Base-by-base conservation (phyloP, 2,888 invertebrate genomes). In the Gibbula magus region DNA sequence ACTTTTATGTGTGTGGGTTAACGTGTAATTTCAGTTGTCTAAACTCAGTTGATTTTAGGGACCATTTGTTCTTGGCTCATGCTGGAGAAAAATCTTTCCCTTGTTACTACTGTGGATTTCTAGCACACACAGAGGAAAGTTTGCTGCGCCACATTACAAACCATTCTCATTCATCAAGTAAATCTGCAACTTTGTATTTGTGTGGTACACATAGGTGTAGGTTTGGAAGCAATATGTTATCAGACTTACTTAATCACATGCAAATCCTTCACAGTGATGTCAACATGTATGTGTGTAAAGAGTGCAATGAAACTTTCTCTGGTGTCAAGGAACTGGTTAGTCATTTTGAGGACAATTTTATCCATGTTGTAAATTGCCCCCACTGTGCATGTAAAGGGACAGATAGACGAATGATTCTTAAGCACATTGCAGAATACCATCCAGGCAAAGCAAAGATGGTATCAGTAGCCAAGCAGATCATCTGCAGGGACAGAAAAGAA, bases 1-100 rank as follows among this genome's bases (percentile, higher is more conserved):
- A 83, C 35, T 90, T 90, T 76, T 90, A 90, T 79, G 82, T 87
- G 61, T 90, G 90, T 82, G 90, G 90, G 5, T 89, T 88, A 81
- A 79, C 81, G n/a, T 90, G 90, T 81, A 79, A 79, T 45, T 90
- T 89, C 80, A 85, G 84, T 32, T 82, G 87, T 7, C 56, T 87
- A 35, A 86, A 81, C n/a, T 87, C 88, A 16, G 75, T 76, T 3
- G 86, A 88, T 51, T 90, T 88, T 75, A 83, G 85, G 39, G 86
- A 86, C 22, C 90, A 90, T 77, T 77, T 89, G 10, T 74, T 81
- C 22, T 80, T 77, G 20, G 81, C 85, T 29, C 90, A 90, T 79
- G 70, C 78, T 10, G 83, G 83, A 45, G 87, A 87, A 53, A 81
- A 80, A 20, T 83, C 80, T 53, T 90, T 85, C 81, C 81, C 87